Conservation (phyloP, 2,888 invertebrate genomes). For the Mesoligia furuncula region DNA sequence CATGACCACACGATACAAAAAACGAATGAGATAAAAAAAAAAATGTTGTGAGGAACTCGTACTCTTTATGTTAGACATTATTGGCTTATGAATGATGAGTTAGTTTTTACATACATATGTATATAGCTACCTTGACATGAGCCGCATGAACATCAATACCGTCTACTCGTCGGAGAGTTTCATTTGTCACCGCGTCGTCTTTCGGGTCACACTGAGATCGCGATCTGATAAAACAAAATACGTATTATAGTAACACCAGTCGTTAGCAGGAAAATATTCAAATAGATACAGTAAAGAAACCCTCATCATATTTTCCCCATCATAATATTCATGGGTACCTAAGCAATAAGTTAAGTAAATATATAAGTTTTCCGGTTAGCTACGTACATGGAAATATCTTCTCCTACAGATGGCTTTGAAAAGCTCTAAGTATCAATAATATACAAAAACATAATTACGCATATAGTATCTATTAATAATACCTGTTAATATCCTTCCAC, state of each 20-base stretch:
- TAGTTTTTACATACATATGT: background rate
- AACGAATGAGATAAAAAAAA: conserved; percentile 9
- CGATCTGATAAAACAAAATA: conserved; percentile 71
- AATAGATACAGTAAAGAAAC: conserved; percentile 1
- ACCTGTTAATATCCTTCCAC: conserved; percentile 4
- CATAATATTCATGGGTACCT: background rate
- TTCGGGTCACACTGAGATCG: conserved; percentile 78
- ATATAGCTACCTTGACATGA: conserved; percentile 77
- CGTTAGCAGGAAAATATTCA: background rate
- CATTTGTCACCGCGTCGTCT: conserved; percentile 74
- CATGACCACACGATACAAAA: conserved; percentile 15
- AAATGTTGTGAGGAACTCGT: background rate
- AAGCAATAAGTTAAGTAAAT: conserved; percentile 17
- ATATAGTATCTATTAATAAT: conserved; percentile 1
- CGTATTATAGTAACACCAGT: conserved; percentile 55
- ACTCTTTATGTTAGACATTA: background rate
- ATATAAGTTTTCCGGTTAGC: conserved; percentile 3
- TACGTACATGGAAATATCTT: conserved; percentile 12
- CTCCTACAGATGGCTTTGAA: background rate
- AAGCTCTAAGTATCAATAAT: background rate
- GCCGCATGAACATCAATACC: conserved; percentile 82
- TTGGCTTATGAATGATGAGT: background rate
- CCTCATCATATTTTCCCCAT: background rate
- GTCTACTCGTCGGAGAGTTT: conserved; percentile 77
- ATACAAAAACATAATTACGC: background rate